A percentile compares a stretch with the other conserved stretches of the same genome.
Conservation (phyloP, 2,888 invertebrate genomes). For the Parnassius smintheus region DNA sequence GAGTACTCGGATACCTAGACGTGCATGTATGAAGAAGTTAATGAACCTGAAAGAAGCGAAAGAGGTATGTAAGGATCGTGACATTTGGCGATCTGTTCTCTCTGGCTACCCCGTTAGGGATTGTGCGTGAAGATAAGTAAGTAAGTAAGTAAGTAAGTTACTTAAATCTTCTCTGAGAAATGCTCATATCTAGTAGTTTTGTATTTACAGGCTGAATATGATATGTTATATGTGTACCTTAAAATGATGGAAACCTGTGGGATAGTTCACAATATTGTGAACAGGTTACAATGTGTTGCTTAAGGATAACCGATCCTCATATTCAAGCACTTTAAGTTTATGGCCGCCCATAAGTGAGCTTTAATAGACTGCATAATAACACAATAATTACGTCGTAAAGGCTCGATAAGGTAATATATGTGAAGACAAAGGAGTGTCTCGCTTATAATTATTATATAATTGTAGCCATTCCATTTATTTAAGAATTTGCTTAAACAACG, state of each 20-base stretch:
- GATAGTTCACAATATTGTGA: not conserved
- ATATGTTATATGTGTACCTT: no score
- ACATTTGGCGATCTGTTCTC: no score
- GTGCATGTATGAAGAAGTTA: no score
- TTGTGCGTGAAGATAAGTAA: no score
- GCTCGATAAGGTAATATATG: not conserved
- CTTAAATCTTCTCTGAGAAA: no score
- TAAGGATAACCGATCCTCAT: not conserved
- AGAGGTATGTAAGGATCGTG: no score
- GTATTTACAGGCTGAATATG: no score
- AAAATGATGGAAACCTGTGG: not conserved
- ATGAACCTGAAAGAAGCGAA: no score
- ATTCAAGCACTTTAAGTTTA: not conserved
- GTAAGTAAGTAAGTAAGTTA: no score
- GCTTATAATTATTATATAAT: constrained; percentile 3
- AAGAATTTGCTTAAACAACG: not conserved
- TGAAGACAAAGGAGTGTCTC: constrained; percentile 3
- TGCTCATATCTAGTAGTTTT: no score
- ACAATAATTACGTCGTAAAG: constrained; percentile 5
- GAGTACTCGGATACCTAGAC: no score
- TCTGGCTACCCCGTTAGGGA: no score
- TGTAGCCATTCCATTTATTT: not conserved
- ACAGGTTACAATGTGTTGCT: not conserved
- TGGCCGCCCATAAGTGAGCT: not conserved
- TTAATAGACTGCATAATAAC: constrained; percentile 9